A percentile compares a stretch with the other conserved stretches of the same genome.
Conservation (phyloP, 2,888 invertebrate genomes). For the Psylliodes chrysocephalus region DNA sequence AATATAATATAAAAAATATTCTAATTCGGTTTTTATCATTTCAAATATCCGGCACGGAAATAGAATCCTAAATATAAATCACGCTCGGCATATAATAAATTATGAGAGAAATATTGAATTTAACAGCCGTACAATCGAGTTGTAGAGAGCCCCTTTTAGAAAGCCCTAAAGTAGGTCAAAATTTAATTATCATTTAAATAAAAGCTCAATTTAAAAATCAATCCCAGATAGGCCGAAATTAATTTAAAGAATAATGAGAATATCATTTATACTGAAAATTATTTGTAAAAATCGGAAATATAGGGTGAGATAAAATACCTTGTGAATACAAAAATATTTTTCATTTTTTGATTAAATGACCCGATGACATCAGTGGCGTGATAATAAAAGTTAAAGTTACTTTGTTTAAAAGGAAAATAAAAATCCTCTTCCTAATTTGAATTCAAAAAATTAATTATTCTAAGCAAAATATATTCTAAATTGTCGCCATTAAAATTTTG, state of each 20-base stretch:
- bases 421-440: no score
- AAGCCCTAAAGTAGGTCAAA: conserved; percentile 18
- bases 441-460: no score
- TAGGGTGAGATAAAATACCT: not conserved
- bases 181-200: conserved; percentile 27
- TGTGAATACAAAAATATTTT: no score
- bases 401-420: no score
- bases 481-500: no score
- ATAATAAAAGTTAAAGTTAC: no score
- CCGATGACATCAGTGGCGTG: no score
- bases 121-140: not conserved
- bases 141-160: conserved; percentile 1
- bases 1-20: no score
- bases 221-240: conserved; percentile 11
- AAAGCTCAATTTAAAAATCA: conserved; percentile 20
- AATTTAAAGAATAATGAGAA: conserved; percentile 16
- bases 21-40: not conserved
- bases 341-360: no score
- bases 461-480: no score
- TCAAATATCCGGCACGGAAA: not conserved
- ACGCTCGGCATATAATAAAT: not conserved
- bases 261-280: not conserved
- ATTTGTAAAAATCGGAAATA: not conserved
- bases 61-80: conserved; percentile 7
- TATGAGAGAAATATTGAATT: conserved; percentile 1